Base-by-base conservation (phyloP, 2,888 invertebrate species). In the Euzophera pinguis region DNA sequence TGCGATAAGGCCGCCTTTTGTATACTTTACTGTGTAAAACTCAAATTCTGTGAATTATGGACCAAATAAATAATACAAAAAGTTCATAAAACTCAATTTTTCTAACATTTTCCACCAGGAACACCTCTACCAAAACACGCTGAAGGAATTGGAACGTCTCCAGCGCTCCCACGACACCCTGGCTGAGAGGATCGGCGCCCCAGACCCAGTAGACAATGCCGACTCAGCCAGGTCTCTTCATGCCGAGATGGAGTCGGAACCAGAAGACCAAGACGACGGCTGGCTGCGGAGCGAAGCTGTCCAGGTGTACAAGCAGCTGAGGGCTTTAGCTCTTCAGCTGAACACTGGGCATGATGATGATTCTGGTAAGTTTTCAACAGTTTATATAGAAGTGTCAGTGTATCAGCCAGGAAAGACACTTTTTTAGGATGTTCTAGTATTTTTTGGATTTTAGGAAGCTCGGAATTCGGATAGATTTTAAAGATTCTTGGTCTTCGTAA, bases 181-280 rank as follows among this genome's bases (percentile, higher is more conserved):
- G 9, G 93, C 93, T 48, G 94, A 94, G 61, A 91, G 94, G 56
- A 86, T 95, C 62, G 95, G 95, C 37, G 91, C 93, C 8, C 90
- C 94, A 27, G 90, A 90, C 12, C 79, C 91, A 10, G 71, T 78
- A 0, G 82, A 88, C 47, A 71, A 75, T 12, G 71, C 81, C 7
- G 82, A 83, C 63, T 84, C 92, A 6, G 91, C 92, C 59, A 65
- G 95, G 58, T 97, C 97, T 16, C 91, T 98, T 55, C 95, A 96
- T 74, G 96, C 96, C 61, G 98, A 98, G 91, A 96, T 98, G 94
- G 97, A 97, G 78, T 93, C 95, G 49, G 95, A 95, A 56, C 93
- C 92, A 1, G 91, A 91, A 43, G 85, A 83, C 54, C 72, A 82
- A 50, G 91, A 91, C n/a, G 91, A 92, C 45, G 73, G 88, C 73